Evolutionary conservation across 2,113 vertebrate species (phyloP).

Genomic region (Mesoclemmys tuberculata): DNA sequence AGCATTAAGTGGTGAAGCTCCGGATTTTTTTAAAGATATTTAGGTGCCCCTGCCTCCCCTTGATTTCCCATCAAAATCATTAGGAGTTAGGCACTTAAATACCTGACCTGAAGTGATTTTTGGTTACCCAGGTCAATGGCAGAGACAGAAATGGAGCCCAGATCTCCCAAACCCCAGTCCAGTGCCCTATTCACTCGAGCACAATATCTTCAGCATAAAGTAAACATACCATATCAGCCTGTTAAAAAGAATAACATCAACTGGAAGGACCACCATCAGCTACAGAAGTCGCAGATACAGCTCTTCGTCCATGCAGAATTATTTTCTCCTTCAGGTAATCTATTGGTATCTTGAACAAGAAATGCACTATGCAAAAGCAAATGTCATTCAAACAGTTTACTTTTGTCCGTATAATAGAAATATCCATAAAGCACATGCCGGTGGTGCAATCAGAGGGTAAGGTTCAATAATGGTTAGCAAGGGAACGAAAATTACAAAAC

Average conservation of each 20-base stretch:
- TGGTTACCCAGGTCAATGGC: not conserved
- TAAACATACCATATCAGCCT: not conserved
- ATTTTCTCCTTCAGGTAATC: not conserved
- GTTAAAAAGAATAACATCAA: not conserved
- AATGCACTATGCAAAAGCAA: not conserved
- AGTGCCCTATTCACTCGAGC: not conserved
- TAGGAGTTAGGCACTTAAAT: not conserved
- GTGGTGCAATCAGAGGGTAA: not conserved
- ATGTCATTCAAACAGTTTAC: not conserved
- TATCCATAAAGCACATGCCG: not conserved
- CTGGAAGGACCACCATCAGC: not conserved
- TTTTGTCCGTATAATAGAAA: not conserved
- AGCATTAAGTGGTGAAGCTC: not conserved
- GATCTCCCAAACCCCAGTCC: not conserved
- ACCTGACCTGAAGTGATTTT: not conserved
- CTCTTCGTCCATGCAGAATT: not conserved
- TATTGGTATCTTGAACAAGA: not conserved
- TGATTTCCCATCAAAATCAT: not conserved
- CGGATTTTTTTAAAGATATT: not conserved
- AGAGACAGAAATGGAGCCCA: not conserved
- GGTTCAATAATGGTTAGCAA: not conserved
- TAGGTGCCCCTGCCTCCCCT: not conserved
- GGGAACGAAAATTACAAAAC: not conserved
- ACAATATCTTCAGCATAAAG: not conserved
- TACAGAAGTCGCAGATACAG: not conserved